Percentiles rank a stretch among this genome's conserved stretches.
These are phyloP conservation scores for Silurus meridionalis DNA, from an alignment of 2,113 vertebrate species.

Conservation along the genomic window DNA sequence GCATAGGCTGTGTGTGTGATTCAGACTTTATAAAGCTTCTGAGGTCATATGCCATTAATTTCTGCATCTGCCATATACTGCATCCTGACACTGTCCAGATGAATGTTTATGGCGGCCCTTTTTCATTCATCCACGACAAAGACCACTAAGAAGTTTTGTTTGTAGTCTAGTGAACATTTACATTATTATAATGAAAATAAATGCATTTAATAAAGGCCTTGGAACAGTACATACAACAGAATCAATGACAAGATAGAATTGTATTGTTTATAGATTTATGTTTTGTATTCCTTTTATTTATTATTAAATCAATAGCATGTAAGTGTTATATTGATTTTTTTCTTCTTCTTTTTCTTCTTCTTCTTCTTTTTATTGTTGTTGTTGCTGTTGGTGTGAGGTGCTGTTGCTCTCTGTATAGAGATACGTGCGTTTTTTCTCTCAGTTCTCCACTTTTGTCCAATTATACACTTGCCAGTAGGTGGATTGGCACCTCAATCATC, in stretches of 20 bases:
- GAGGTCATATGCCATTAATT: constrained; percentile 69
- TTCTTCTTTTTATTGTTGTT: background rate
- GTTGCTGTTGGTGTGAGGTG: background rate
- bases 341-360: too few relatives aligned
- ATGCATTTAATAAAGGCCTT: background rate
- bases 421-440: background rate
- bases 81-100: constrained; percentile 35
- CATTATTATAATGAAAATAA: background rate
- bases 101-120: constrained; percentile 61
- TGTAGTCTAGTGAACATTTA: background rate
- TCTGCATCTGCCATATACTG: constrained; percentile 50
- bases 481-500: background rate
- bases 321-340: too few relatives aligned
- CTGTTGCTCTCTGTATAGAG: background rate
- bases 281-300: too few relatives aligned
- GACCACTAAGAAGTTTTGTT: constrained; percentile 37
- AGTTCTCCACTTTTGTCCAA: background rate
- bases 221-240: too few relatives aligned
- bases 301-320: too few relatives aligned
- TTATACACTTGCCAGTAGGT: background rate
- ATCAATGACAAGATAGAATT: too few relatives aligned
- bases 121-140: constrained; percentile 46
- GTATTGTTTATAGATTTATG: too few relatives aligned
- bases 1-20: constrained; percentile 56
- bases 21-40: constrained; percentile 66